A percentile compares a stretch with the other conserved stretches of the same genome.
phyloP scores from a whole-genome alignment of 2,797 vertebrate species.

The Lepidocolaptes lacrymiger region DNA sequence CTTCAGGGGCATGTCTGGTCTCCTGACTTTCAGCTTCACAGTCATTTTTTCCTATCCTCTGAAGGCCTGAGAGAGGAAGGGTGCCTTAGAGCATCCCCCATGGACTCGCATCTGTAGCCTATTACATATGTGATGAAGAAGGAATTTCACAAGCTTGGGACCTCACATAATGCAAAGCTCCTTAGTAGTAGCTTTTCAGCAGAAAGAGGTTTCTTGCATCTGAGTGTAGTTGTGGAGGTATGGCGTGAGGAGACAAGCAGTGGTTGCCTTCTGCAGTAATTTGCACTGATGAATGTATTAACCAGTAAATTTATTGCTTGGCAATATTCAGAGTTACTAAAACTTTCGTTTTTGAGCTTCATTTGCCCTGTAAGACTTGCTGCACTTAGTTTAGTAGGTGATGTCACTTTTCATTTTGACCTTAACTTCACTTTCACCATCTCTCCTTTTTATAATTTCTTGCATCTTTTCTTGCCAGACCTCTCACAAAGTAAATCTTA shows the following conservation, averaged over 20 bases:
- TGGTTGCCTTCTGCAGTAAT: background rate
- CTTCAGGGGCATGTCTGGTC: background rate
- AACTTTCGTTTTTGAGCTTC: background rate
- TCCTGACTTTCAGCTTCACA: background rate
- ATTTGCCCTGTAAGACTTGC: background rate
- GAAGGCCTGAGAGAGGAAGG: background rate
- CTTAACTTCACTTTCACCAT: background rate
- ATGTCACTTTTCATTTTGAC: background rate
- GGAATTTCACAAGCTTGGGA: background rate
- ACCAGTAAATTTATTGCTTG: background rate
- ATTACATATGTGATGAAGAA: background rate
- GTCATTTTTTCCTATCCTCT: background rate
- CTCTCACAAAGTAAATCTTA: background rate
- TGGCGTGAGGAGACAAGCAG: background rate
- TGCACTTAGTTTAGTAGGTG: background rate
- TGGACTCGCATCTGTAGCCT: background rate
- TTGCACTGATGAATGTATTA: background rate
- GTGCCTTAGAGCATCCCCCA: background rate
- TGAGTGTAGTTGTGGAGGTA: background rate
- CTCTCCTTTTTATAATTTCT: background rate
- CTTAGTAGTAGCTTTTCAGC: background rate
- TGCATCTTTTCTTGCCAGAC: background rate
- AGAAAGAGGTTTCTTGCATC: background rate
- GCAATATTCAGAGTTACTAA: background rate
- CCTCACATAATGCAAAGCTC: background rate